Percentiles rank a stretch among this genome's conserved stretches.
Evolutionary conservation across 1,140 invertebrate genomes (phyloP).

Genomic region (Pemphigus obesinymphae): DNA sequence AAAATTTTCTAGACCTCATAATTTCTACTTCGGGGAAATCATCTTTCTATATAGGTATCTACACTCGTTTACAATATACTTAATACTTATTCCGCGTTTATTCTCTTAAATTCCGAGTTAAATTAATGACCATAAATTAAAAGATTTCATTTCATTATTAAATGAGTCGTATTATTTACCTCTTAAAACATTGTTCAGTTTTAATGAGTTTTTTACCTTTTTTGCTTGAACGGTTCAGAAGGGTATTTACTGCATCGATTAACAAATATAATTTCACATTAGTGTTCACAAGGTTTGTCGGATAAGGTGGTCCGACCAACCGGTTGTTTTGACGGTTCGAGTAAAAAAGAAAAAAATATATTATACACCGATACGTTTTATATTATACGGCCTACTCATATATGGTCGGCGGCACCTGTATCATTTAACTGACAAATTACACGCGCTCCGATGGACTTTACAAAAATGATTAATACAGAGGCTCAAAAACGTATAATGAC

Average conservation of each 20-base stretch:
- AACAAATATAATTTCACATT: constrained; percentile 26
- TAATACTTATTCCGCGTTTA: too few relatives aligned
- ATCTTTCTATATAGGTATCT: too few relatives aligned
- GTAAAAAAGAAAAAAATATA: neutral
- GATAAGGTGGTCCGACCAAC: constrained; percentile 29
- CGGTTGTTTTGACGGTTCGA: constrained; percentile 23
- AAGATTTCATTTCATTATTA: neutral
- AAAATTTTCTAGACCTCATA: too few relatives aligned
- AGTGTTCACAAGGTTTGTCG: neutral
- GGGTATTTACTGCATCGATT: constrained; percentile 26
- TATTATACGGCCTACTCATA: neutral
- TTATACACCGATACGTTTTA: constrained; percentile 14
- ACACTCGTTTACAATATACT: too few relatives aligned
- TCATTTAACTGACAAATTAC: constrained; percentile 34
- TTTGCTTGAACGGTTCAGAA: neutral
- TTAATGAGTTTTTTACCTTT: constrained; percentile 24
- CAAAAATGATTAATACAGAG: constrained; percentile 13
- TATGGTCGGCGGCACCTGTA: constrained; percentile 16
- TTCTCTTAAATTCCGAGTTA: neutral
- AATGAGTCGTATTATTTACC: neutral
- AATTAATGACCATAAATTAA: neutral
- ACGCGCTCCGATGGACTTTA: constrained; percentile 6
- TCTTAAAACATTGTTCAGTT: neutral
- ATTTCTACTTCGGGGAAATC: too few relatives aligned
- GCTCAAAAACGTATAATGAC: neutral